Evolutionary conservation across 2,888 invertebrate species (phyloP).

Genomic region (Bellardia pandia): DNA sequence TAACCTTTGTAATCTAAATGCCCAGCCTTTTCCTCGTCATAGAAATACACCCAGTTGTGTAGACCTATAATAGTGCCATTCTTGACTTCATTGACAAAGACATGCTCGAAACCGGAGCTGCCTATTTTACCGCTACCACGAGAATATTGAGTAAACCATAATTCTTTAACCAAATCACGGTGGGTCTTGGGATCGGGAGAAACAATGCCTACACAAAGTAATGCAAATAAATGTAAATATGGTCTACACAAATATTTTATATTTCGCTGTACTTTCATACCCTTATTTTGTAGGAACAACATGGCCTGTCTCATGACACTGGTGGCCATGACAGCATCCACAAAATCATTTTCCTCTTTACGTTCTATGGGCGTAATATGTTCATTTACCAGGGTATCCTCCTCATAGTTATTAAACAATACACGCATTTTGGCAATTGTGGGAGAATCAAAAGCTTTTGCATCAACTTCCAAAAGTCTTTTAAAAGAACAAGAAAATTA

Average conservation of each 20-base stretch:
- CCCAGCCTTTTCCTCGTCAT: slow-evolving; percentile 89
- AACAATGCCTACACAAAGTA: slow-evolving; percentile 85
- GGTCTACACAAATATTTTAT: not conserved
- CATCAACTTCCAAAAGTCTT: slow-evolving; percentile 88
- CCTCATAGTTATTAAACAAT: slow-evolving; percentile 94
- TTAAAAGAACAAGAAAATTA: not conserved
- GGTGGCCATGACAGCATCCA: slow-evolving; percentile 91
- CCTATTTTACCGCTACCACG: slow-evolving; percentile 91
- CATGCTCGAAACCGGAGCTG: slow-evolving; percentile 96
- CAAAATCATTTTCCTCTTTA: slow-evolving; percentile 91
- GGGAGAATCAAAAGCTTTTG: slow-evolving; percentile 85
- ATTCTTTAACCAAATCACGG: slow-evolving; percentile 88
- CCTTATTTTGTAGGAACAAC: slow-evolving; percentile 86
- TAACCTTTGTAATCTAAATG: slow-evolving; percentile 92
- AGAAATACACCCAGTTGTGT: slow-evolving; percentile 96
- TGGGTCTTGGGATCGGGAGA: slow-evolving; percentile 88
- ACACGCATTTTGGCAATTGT: slow-evolving; percentile 90
- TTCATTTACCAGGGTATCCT: slow-evolving; percentile 90
- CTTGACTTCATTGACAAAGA: slow-evolving; percentile 94
- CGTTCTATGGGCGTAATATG: slow-evolving; percentile 90
- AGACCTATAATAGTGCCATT: slow-evolving; percentile 91
- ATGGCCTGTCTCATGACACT: slow-evolving; percentile 89
- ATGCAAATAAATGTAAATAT: not conserved
- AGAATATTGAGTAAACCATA: slow-evolving; percentile 94
- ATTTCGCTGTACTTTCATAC: slow-evolving; percentile 77